Percentiles rank a stretch among this genome's conserved stretches.
Conservation (phyloP, 2,888 invertebrate species). For the Drosophila kokeensis region DNA sequence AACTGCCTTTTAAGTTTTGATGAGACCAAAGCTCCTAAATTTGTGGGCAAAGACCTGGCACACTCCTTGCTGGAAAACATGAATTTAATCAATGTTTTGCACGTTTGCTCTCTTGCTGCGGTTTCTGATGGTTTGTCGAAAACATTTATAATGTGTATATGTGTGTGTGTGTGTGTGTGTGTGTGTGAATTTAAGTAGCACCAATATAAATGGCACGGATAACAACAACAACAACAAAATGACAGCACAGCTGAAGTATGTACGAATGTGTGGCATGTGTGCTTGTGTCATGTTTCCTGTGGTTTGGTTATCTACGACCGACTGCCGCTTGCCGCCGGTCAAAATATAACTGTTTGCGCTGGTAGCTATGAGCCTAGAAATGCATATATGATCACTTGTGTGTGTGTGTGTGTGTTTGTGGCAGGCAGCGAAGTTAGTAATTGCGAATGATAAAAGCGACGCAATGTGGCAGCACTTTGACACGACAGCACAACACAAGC, state of each 20-base stretch:
- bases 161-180: neutral
- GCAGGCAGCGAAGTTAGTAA: conserved; percentile 30
- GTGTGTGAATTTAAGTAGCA: conserved; percentile 6
- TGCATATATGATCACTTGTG: neutral
- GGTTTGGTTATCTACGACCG: conserved; percentile 33
- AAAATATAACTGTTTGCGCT: conserved; percentile 54
- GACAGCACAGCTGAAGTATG: conserved; percentile 40
- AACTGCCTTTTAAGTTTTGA: conserved; percentile 75
- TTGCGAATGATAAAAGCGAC: conserved; percentile 38
- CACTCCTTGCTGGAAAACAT: conserved; percentile 23
- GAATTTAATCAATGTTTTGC: conserved; percentile 61
- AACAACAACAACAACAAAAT: conserved; percentile 26
- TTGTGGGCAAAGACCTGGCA: conserved; percentile 32
- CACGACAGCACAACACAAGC: conserved; percentile 31
- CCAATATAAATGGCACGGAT: conserved; percentile 8
- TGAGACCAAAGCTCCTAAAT: conserved; percentile 46
- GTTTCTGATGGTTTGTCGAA: conserved; percentile 20
- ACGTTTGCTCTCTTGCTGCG: conserved; percentile 29
- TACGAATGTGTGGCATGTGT: conserved; percentile 13
- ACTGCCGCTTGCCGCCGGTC: conserved; percentile 38
- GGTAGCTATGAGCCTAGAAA: conserved; percentile 13
- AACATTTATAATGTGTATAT: neutral
- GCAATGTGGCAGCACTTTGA: conserved; percentile 42
- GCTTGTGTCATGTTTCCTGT: conserved; percentile 32
- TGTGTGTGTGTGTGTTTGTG: conserved; percentile 9